Conservation (phyloP, 2,113 vertebrate genomes). For the Nycticorax nycticorax region DNA sequence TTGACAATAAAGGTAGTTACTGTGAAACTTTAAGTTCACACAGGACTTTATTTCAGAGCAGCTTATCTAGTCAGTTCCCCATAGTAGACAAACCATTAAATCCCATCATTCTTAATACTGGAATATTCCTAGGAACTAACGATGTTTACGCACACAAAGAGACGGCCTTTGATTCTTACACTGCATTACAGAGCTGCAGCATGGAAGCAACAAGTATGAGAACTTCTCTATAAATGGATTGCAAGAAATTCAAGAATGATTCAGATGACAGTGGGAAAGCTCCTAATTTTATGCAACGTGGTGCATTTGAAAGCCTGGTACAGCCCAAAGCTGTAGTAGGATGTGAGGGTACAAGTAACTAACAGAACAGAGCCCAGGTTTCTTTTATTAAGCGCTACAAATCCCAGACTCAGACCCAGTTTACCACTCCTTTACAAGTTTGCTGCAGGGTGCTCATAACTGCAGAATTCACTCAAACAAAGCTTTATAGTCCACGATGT, state of each 20-base stretch:
- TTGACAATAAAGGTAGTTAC: not conserved
- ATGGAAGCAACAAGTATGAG: not conserved
- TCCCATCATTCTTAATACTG: not conserved
- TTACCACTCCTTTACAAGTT: not conserved
- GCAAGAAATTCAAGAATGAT: not conserved
- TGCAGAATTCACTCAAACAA: not conserved
- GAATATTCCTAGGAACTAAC: not conserved
- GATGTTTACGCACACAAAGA: not conserved
- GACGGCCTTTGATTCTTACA: not conserved
- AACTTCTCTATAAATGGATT: not conserved
- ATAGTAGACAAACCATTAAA: not conserved
- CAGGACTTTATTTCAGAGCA: not conserved
- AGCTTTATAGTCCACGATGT: not conserved
- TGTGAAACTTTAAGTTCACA: not conserved
- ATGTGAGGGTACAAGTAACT: not conserved
- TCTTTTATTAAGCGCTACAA: not conserved
- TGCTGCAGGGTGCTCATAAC: not conserved
- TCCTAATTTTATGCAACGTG: not conserved
- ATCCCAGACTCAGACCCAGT: not conserved
- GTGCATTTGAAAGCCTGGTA: not conserved
- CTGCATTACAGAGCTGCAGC: not conserved
- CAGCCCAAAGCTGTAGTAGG: not conserved
- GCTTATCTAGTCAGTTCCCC: not conserved
- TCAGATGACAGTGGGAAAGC: not conserved
- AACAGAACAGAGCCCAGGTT: not conserved